Conservation (phyloP, 2,113 vertebrate species). For the Promerops cafer region DNA sequence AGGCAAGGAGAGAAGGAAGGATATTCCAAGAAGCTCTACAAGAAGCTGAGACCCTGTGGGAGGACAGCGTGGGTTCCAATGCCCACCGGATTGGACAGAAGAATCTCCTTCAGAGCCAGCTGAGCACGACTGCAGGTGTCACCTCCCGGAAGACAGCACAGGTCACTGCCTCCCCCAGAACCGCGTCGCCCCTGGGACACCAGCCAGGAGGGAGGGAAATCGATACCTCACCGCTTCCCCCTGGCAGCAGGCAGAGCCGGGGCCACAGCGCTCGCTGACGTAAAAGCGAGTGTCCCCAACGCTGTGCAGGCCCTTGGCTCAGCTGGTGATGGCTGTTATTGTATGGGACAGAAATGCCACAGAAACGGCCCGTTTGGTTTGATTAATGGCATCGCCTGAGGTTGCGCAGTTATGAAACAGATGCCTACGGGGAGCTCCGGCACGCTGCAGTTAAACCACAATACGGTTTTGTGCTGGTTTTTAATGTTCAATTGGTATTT, state of each 20-base stretch:
- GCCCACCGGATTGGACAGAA: neutral
- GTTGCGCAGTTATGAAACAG: conserved; percentile 52
- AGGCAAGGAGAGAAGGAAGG: neutral
- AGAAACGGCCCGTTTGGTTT: conserved; percentile 36
- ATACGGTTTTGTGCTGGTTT: conserved; percentile 52
- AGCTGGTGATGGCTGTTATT: neutral
- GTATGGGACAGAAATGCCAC: conserved; percentile 21
- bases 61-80: neutral
- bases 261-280: neutral
- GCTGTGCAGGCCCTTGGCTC: neutral
- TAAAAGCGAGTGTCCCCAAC: neutral
- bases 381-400: conserved; percentile 54
- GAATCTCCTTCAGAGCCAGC: neutral
- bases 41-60: neutral
- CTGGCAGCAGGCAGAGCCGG: neutral
- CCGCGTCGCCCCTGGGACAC: neutral
- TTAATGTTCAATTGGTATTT: conserved; percentile 61
- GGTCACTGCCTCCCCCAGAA: conserved; percentile 1
- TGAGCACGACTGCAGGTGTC: conserved; percentile 18
- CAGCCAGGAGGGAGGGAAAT: neutral
- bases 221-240: neutral
- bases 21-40: neutral
- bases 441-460: conserved; percentile 62
- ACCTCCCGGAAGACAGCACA: neutral
- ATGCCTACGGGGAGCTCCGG: conserved; percentile 45